Percentiles rank a stretch among this genome's conserved stretches.
phyloP scores from a whole-genome alignment of 2,113 vertebrate species.

The Bubalus kerabau region DNA sequence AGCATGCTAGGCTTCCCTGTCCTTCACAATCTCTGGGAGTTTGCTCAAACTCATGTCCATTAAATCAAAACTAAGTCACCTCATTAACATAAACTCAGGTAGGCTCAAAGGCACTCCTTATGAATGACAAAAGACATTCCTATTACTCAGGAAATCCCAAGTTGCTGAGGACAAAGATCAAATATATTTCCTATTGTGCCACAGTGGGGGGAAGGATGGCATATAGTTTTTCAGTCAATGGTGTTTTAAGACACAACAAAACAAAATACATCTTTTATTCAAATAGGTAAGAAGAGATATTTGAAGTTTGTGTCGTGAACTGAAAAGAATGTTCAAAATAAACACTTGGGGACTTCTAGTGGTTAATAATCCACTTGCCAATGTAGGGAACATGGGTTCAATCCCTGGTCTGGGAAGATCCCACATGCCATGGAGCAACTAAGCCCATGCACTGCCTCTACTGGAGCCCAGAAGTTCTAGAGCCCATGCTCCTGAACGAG shows the following conservation, averaged over 20 bases:
- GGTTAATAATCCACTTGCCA: background rate
- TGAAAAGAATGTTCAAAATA: background rate
- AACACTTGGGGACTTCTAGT: background rate
- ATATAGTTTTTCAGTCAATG: background rate
- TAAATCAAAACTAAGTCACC: background rate
- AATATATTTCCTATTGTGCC: background rate
- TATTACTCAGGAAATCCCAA: background rate
- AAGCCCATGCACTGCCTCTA: background rate
- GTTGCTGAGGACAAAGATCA: background rate
- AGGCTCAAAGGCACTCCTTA: background rate
- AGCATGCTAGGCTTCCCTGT: background rate
- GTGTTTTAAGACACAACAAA: background rate
- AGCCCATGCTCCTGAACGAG: background rate
- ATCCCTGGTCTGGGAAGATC: background rate
- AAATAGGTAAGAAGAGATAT: background rate
- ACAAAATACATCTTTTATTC: background rate
- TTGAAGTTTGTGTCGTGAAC: background rate
- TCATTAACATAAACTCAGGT: background rate
- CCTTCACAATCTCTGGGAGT: background rate
- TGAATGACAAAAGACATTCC: background rate
- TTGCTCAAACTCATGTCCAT: background rate
- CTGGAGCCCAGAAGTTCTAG: background rate
- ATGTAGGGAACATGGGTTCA: background rate
- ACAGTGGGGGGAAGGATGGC: background rate
- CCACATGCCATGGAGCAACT: background rate